Conservation (phyloP, 2,888 invertebrate species). For the Calephelis perditalis region DNA sequence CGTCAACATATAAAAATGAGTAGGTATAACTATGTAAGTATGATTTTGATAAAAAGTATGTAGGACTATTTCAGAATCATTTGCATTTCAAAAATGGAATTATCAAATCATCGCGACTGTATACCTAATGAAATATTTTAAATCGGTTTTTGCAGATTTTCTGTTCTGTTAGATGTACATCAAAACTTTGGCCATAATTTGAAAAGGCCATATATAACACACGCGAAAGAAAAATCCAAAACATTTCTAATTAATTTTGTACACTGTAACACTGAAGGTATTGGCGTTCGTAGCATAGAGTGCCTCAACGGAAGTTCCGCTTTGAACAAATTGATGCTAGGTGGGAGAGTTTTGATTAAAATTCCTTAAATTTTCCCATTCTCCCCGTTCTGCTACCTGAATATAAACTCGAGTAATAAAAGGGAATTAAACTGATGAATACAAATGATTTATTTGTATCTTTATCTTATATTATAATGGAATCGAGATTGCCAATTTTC, state of each 20-base stretch:
- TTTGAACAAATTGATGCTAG: constrained; percentile 29
- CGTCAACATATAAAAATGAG: too few relatives aligned
- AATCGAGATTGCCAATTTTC: constrained; percentile 10
- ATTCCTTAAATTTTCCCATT: constrained; percentile 28
- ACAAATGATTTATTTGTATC: constrained; percentile 13
- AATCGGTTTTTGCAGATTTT: too few relatives aligned
- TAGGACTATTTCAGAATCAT: too few relatives aligned
- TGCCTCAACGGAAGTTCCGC: constrained; percentile 22
- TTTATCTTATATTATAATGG: constrained; percentile 11
- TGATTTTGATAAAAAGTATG: too few relatives aligned
- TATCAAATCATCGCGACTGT: too few relatives aligned
- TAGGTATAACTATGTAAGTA: too few relatives aligned
- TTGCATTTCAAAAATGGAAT: too few relatives aligned
- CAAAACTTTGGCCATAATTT: too few relatives aligned
- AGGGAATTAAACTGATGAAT: constrained; percentile 7
- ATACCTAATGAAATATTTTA: too few relatives aligned
- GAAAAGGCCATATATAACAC: too few relatives aligned
- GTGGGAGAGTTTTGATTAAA: constrained; percentile 32
- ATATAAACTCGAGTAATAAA: constrained; percentile 17
- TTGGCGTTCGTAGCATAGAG: neutral
- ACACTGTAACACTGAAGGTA: neutral
- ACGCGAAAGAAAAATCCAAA: neutral
- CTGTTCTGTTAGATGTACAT: too few relatives aligned
- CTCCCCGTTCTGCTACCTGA: constrained; percentile 24
- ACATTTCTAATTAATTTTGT: neutral